Evolutionary conservation across 2,113 vertebrate genomes (phyloP), one percentile per base, ranked within the genome.

Genomic region (Cygnus atratus): DNA sequence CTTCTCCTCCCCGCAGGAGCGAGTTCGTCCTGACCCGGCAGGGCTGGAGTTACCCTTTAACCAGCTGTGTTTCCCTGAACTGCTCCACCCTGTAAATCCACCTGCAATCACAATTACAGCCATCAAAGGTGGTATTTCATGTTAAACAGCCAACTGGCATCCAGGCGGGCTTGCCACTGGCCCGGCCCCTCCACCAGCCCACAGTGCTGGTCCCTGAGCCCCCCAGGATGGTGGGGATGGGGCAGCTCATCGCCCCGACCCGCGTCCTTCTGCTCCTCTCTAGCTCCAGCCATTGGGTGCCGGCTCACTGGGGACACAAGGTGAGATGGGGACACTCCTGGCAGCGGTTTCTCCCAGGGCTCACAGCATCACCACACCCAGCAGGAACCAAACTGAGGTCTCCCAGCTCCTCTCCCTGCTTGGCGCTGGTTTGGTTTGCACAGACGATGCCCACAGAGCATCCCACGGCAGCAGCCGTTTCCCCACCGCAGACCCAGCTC

Each of bases 11-110:
- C 20, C 1, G 1, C 87, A 37, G 82, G 81, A 78, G 11, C 22
- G 6, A 31, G 90, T 87, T 93, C 81, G 1, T 87, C 86, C 79
- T 75, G 93, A 91, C 87, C 88, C 24, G 0, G 61, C 37, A 2
- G 62, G 22, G 76, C 77, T 37, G 78, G 21, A 95, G 93, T 95
- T 94, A 95, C 86, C 92, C 90, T 96, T 97, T 95, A 93, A 95
- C 96, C 96, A 95, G 44, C 83, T 29, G 85, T 20, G 0, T 88
- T 90, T 84, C 87, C 94, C 86, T 31, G 33, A 67, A 43, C 55
- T 31, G 95, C 96, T 95, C 87, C 94, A 93, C 96, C 96, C 96
- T 74, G 41, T 81, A 92, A 74, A 94, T 95, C 62, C 94, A 96
- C 94, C 95, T 95, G 92, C 96, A 92, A 9, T 52, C 92, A n/a